These are phyloP conservation scores for Dendroctonus ponderosae DNA, from an alignment of 1,140 invertebrate genomes.

Conservation along the genomic window DNA sequence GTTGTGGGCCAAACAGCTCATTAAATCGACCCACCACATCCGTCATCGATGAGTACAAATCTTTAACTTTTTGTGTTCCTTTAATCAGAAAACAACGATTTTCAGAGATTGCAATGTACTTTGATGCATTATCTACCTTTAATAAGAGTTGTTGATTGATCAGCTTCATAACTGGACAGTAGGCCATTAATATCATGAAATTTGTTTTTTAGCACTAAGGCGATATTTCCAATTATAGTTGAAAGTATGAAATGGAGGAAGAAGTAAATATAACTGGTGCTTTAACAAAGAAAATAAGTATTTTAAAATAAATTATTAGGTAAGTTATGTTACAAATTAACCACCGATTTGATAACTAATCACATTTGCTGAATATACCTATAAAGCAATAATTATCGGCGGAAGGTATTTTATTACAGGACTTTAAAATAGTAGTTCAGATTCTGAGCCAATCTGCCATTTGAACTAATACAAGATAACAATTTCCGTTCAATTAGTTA, in stretches of 20 bases:
- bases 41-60: conserved; percentile 7
- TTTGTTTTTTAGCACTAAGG: conserved; percentile 23
- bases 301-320: not conserved
- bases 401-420: no score
- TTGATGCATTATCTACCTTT: conserved; percentile 10
- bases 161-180: conserved; percentile 9
- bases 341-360: no score
- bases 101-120: not conserved
- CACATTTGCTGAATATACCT: no score
- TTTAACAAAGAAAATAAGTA: not conserved
- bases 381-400: no score
- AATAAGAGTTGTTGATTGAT: conserved; percentile 4
- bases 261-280: conserved; percentile 25
- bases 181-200: conserved; percentile 24
- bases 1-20: conserved; percentile 21
- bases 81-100: conserved; percentile 1
- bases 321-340: no score
- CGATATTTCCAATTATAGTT: conserved; percentile 29
- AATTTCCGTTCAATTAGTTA: no score
- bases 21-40: conserved; percentile 21
- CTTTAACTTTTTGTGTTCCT: conserved; percentile 23
- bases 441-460: no score
- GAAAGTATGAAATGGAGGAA: conserved; percentile 29
- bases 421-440: no score
- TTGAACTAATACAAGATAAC: no score